Evolutionary conservation across 2,113 vertebrate genomes (phyloP).

Genomic region (Hymenochirus boettgeri): DNA sequence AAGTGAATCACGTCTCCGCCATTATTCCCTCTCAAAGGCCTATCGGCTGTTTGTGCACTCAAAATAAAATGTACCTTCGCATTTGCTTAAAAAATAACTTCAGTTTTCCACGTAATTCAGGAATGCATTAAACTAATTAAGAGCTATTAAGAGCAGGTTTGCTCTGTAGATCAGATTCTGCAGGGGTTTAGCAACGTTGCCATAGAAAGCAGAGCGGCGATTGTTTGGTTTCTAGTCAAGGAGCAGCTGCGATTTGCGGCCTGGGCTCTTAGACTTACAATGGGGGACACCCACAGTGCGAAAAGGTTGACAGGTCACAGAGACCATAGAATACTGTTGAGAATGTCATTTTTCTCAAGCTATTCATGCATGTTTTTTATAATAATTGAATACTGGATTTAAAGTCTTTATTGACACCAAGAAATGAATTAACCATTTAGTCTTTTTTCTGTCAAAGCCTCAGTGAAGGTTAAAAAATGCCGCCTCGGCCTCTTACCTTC

Average conservation of each 20-base stretch:
- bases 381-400: conserved; percentile 52
- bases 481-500: conserved; percentile 32
- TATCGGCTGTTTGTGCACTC: conserved; percentile 20
- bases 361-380: conserved; percentile 50
- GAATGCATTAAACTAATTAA: conserved; percentile 81
- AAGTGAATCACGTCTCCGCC: no score
- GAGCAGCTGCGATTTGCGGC: conserved; percentile 52
- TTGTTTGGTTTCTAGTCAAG: conserved; percentile 52
- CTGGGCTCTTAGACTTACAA: conserved; percentile 47
- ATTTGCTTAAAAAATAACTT: conserved; percentile 61
- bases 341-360: conserved; percentile 59
- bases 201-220: conserved; percentile 53
- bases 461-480: conserved; percentile 40
- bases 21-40: no score
- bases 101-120: conserved; percentile 57
- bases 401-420: conserved; percentile 41
- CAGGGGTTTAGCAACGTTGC: conserved; percentile 54
- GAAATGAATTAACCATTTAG: conserved; percentile 53
- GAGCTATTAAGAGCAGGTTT: conserved; percentile 80
- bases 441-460: conserved; percentile 40
- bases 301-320: conserved; percentile 55
- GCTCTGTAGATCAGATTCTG: conserved; percentile 70
- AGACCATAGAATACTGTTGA: conserved; percentile 54
- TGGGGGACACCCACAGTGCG: conserved; percentile 46
- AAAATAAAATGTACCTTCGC: conserved; percentile 57